Conservation (phyloP, 2,797 vertebrate species). For the Hippopotamyrus pictus region DNA sequence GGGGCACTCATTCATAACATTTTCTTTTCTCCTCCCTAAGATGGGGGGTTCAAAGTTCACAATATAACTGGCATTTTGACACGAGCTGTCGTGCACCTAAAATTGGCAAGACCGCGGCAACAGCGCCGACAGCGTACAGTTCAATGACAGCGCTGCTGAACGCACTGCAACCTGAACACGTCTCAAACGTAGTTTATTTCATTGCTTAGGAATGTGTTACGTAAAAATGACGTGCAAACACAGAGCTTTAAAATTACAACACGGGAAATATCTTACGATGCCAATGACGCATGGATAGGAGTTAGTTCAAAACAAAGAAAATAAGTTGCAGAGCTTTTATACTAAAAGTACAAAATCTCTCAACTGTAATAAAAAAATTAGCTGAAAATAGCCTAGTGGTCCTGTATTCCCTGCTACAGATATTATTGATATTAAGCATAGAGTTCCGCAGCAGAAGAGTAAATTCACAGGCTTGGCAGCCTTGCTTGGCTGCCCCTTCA, state of each 20-base stretch:
- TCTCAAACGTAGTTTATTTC: background rate
- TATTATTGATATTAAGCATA: background rate
- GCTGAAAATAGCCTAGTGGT: background rate
- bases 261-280: conserved; percentile 1
- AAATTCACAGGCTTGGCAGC: background rate
- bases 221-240: conserved; percentile 1
- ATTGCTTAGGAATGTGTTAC: conserved; percentile 24
- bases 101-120: background rate
- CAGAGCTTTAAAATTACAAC: conserved; percentile 6
- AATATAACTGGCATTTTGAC: conserved; percentile 10
- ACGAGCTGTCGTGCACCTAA: background rate
- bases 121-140: background rate
- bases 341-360: background rate
- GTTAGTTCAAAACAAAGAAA: conserved; percentile 27
- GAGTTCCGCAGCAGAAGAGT: background rate
- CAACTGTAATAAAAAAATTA: background rate
- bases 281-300: conserved; percentile 26
- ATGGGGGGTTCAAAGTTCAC: conserved; percentile 1
- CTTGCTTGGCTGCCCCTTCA: background rate
- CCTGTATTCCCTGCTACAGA: background rate
- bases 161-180: background rate
- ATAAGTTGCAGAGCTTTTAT: conserved; percentile 27
- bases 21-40: background rate
- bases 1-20: background rate
- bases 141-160: background rate